A percentile compares a stretch with the other conserved stretches of the same genome.
Evolutionary conservation across 2,797 vertebrate genomes (phyloP).

Genomic region (Silurus lanzhouensis): DNA sequence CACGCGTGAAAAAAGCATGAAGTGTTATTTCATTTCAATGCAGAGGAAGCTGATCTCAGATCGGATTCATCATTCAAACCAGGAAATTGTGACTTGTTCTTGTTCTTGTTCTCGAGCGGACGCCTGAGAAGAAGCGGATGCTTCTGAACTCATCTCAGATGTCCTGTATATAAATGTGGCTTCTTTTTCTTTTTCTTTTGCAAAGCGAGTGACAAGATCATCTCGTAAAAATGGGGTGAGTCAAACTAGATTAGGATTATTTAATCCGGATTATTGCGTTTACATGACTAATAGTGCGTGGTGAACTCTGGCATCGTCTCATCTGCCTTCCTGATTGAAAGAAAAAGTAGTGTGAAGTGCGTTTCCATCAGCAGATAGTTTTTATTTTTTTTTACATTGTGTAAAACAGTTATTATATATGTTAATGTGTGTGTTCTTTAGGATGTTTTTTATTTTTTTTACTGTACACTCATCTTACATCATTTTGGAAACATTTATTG

Average conservation of each 20-base stretch:
- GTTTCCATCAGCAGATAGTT: background rate
- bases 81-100: constrained; percentile 43
- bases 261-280: too few species aligned
- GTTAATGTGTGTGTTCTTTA: background rate
- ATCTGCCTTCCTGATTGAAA: background rate
- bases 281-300: background rate
- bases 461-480: too few species aligned
- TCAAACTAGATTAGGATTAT: background rate
- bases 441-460: background rate
- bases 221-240: constrained; percentile 39
- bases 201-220: background rate
- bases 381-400: background rate
- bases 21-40: constrained; percentile 4
- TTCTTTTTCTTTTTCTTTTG: background rate
- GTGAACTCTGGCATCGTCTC: too few species aligned
- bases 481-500: background rate
- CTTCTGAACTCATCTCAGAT: background rate
- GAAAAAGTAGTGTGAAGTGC: background rate
- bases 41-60: constrained; percentile 20
- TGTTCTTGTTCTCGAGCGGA: background rate
- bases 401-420: background rate
- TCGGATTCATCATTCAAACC: constrained; percentile 30
- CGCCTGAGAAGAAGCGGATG: constrained; percentile 25
- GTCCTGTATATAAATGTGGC: background rate
- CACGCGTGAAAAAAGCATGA: background rate